phyloP scores from a whole-genome alignment of 2,888 invertebrate species.

The Acronicta aceris region DNA sequence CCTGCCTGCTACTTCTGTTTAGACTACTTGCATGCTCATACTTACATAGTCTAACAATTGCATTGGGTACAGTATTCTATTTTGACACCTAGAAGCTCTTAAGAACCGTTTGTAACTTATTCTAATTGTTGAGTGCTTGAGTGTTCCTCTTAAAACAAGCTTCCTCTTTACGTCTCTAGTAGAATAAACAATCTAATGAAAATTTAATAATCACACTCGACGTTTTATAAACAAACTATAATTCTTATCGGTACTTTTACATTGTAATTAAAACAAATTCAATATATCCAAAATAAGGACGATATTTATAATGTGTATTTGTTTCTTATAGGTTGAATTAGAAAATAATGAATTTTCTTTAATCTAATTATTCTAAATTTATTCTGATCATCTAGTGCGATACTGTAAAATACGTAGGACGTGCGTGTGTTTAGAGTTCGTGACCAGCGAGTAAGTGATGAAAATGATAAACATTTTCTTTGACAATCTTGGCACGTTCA shows the following conservation, averaged over 20 bases:
- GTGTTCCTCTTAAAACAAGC: slow-evolving; percentile 36
- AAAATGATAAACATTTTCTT: slow-evolving; percentile 67
- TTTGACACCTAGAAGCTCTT: slow-evolving; percentile 23
- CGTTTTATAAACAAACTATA: too few relatives aligned
- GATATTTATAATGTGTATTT: too few relatives aligned
- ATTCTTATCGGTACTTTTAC: too few relatives aligned
- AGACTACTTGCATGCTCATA: slow-evolving; percentile 29
- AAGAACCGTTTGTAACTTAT: slow-evolving; percentile 56
- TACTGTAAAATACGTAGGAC: slow-evolving; percentile 31
- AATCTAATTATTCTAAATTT: background rate
- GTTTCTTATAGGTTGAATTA: background rate
- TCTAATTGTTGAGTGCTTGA: slow-evolving; percentile 56
- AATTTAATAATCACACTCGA: background rate
- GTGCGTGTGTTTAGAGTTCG: slow-evolving; percentile 64
- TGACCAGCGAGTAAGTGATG: slow-evolving; percentile 76
- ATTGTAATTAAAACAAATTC: too few relatives aligned
- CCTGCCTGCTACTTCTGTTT: slow-evolving; percentile 51
- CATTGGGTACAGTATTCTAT: slow-evolving; percentile 14
- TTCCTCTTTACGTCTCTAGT: slow-evolving; percentile 29
- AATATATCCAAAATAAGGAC: too few relatives aligned
- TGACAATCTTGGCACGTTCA: slow-evolving; percentile 74
- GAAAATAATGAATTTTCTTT: slow-evolving; percentile 1
- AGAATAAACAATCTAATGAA: slow-evolving; percentile 24
- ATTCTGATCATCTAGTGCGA: slow-evolving; percentile 13
- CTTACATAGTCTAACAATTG: slow-evolving; percentile 8